Evolutionary conservation across 2,888 invertebrate species (phyloP), one percentile per base, ranked within the genome.

Genomic region (Periphyllus acericola): DNA sequence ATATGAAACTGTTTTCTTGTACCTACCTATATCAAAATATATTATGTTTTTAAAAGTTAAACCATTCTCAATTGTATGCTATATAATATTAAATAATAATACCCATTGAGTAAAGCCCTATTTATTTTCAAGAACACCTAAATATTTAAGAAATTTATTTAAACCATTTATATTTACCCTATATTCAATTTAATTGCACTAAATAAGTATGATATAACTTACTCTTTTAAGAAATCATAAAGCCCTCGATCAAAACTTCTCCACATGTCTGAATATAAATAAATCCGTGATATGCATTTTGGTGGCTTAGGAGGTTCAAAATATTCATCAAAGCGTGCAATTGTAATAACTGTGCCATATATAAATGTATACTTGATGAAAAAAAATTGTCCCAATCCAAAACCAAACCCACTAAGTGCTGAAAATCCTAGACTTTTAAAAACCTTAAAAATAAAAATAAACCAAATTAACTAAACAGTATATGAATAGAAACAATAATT

Each of bases 191-290:
- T 5, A 8, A 6, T 60, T n/a, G 25, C 9, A 55, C n/a, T 34
- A 72, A 90, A 90, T 72, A 87, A 88, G 76, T 84, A 78, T 68
- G 68, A 25, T 81, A 90, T 46, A 34, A 74, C 81, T 92, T 93
- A 97, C 95, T 93, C 95, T 89, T 96, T 93, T 89, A 99, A 93
- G 93, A 98, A 99, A 90, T 94, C 94, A 91, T 99, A 97, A 21
- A 99, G 93, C 19, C 99, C 99, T 90, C 95, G 94, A 93, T 99
- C 99, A 93, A 99, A 99, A 91, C 96, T 94, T 92, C 97, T 96
- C 99, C 99, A 99, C 96, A 99, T 97, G 90, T 97, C 96, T 0
- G 99, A 98, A 92, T 98, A 99, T 40, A 96, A 94, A 92, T 98
- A 96, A 89, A 99, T 95, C 90, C 97, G 93, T 32, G 96, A 96